Evolutionary conservation across 1,140 invertebrate genomes (phyloP), one percentile per base, ranked within the genome.

Genomic region (Eufriesea mexicana): DNA sequence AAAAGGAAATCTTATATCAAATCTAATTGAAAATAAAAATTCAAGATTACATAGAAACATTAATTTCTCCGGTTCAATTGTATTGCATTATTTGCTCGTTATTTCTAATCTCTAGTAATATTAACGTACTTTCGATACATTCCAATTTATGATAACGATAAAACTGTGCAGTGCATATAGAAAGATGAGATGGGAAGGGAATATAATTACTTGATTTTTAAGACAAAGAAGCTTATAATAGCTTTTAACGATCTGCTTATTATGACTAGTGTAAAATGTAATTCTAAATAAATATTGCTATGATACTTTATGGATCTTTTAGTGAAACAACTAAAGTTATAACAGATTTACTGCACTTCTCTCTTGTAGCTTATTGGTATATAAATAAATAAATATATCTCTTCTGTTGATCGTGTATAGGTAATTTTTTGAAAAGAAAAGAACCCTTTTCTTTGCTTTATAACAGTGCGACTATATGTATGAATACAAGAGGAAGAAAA

Each of bases 351-450:
- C 8, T 18, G 55, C 47, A 84, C 66, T 79, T 84, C 84, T 89
- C 70, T 90, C 83, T 87, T 91, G 90, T 91, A 90, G 90, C 88
- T 84, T 87, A 85, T 87, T 84, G 78, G 88, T 90, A 86, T 89
- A 90, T 83, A 47, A 42, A 67, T 16, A 71, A 90, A 91, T 91
- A 91, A 91, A 91, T 86, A 79, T 87, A 85, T 85, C 80, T 73
- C 35, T 82, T 81, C 79, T 87, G 82, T 87, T 87, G 72, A 81
- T 67, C 61, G 47, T 81, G 79, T 81, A 75, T 62, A 81, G 79
- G 79, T 81, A 72, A 81, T 81, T 81, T 47, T 47, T 49, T 42
- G 18, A 42, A 55, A 66, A 47, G 14, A 18, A 64, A 74, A 47
- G 2, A 12, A 72, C 49, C 55, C 28, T 59, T 49, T 61, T 45